Conservation (phyloP, 2,113 vertebrate genomes). For the Holacanthus passer region DNA sequence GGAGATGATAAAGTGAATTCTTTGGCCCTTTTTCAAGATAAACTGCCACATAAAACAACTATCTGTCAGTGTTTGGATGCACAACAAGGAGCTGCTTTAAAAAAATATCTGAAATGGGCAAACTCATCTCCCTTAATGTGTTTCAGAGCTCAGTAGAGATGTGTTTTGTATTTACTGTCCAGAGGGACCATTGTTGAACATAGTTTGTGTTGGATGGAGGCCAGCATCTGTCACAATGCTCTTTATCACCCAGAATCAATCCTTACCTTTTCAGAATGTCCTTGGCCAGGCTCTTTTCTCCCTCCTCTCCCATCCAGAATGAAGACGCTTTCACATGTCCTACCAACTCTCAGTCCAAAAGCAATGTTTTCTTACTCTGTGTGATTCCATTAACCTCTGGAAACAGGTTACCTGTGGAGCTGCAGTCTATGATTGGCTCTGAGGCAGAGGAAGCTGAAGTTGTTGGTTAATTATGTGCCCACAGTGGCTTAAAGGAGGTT, state of each 20-base stretch:
- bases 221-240: background rate
- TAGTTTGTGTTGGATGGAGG: slow-evolving; percentile 2
- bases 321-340: background rate
- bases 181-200: background rate
- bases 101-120: background rate
- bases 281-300: background rate
- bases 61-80: slow-evolving; percentile 6
- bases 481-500: background rate
- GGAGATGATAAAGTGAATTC: slow-evolving; percentile 38
- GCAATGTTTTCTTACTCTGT: background rate
- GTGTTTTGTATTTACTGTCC: background rate
- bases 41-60: slow-evolving; percentile 7
- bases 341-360: background rate
- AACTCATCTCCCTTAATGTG: background rate
- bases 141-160: background rate
- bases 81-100: background rate
- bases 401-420: slow-evolving; percentile 17
- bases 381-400: slow-evolving; percentile 28
- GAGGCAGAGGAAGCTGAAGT: background rate
- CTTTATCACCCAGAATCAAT: background rate
- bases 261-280: slow-evolving; percentile 6
- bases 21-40: slow-evolving; percentile 20
- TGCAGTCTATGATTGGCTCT: slow-evolving; percentile 1
- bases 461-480: slow-evolving; percentile 9
- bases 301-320: background rate